Evolutionary conservation across 2,888 invertebrate species (phyloP).

Genomic region (Cataglyphis albicans): DNA sequence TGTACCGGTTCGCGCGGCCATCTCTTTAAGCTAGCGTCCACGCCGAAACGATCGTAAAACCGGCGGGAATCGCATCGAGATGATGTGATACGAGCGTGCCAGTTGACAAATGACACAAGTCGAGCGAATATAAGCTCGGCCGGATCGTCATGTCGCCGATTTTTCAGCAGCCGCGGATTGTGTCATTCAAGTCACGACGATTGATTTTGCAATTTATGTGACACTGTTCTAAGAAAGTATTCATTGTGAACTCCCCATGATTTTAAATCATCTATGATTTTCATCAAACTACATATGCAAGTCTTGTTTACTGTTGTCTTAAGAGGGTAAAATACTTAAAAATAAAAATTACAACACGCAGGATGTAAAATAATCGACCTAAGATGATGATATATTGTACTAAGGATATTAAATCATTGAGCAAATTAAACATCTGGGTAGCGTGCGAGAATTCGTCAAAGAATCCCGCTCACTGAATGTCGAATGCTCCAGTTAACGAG

Average conservation of each 20-base stretch:
- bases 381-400: neutral
- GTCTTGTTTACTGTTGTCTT: neutral
- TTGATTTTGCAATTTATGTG: slow-evolving; percentile 16
- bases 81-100: slow-evolving; percentile 16
- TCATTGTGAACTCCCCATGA: neutral
- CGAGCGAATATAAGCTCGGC: neutral
- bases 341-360: neutral
- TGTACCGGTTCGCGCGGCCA: neutral
- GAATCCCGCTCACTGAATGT: slow-evolving; percentile 56
- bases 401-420: neutral
- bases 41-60: slow-evolving; percentile 38
- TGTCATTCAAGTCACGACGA: neutral
- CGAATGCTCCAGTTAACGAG: slow-evolving; percentile 70
- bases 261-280: neutral
- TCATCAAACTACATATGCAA: neutral
- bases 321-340: neutral
- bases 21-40: slow-evolving; percentile 14
- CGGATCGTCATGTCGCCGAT: neutral
- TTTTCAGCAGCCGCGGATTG: neutral
- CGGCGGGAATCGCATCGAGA: slow-evolving; percentile 33
- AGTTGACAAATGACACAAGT: slow-evolving; percentile 16
- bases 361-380: neutral
- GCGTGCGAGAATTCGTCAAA: slow-evolving; percentile 58
- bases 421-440: slow-evolving; percentile 44
- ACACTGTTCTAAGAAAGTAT: neutral